These are phyloP conservation scores for Mus musculus DNA, from an alignment of 2,113 vertebrate species.

Conservation along the genomic window DNA sequence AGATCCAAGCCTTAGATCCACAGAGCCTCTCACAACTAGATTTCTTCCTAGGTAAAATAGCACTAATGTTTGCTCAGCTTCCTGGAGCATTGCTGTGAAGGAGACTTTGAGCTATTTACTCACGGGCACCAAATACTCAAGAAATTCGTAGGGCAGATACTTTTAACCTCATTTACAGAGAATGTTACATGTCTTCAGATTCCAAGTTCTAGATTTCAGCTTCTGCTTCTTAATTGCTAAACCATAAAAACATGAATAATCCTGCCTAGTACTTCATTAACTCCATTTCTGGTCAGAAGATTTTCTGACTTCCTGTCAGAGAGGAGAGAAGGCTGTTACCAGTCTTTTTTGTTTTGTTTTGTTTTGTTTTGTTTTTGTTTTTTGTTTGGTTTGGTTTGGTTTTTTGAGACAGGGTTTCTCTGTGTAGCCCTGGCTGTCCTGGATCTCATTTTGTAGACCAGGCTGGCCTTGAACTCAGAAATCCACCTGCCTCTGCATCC, in stretches of 20 bases:
- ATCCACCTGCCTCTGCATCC: no score
- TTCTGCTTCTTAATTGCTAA: slow-evolving; percentile 41
- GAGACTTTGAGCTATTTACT: neutral
- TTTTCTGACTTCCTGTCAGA: neutral
- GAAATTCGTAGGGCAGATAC: neutral
- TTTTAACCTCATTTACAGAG: neutral
- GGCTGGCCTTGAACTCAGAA: no score
- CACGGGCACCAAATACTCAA: neutral
- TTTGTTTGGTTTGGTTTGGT: no score
- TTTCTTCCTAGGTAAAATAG: neutral
- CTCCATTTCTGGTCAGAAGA: neutral
- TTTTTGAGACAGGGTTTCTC: no score
- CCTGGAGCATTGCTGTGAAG: neutral
- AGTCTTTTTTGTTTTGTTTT: no score
- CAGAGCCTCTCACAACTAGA: neutral
- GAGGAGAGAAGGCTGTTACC: neutral
- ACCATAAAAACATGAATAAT: neutral
- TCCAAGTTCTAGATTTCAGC: neutral
- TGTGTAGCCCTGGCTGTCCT: no score
- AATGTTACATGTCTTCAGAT: no score
- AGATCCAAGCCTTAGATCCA: neutral
- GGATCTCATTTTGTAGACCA: no score
- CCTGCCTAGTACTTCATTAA: slow-evolving; percentile 35
- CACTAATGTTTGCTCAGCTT: neutral
- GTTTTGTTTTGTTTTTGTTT: no score